Percentiles rank a stretch among this genome's conserved stretches.
Evolutionary conservation across 2,888 invertebrate species (phyloP).

Genomic region (Leptopilina drosophilae): DNA sequence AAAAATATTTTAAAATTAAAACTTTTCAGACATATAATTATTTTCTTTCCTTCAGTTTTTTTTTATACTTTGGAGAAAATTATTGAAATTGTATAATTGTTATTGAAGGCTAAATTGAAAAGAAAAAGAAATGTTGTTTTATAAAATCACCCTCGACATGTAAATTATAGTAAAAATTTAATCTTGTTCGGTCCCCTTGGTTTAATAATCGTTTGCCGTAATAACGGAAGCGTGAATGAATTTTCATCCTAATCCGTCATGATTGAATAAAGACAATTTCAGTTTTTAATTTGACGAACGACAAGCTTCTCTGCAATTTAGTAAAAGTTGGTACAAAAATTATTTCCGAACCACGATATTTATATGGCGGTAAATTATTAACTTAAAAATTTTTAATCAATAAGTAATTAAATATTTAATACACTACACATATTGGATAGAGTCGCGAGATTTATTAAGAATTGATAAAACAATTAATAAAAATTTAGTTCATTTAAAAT

Average conservation of each 20-base stretch:
- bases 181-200: neutral
- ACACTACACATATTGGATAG: no score
- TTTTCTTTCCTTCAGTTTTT: no score
- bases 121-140: neutral
- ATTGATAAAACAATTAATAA: no score
- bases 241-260: slow-evolving; percentile 14
- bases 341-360: no score
- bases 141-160: neutral
- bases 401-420: no score
- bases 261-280: slow-evolving; percentile 37
- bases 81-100: neutral
- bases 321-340: neutral
- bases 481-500: no score
- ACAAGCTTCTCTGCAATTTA: neutral
- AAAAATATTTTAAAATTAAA: no score
- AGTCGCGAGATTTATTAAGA: no score
- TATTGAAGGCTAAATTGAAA: neutral
- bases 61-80: neutral
- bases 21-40: no score
- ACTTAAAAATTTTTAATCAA: no score
- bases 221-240: slow-evolving; percentile 17
- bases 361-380: no score
- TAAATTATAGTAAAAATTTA: neutral
- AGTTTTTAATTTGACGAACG: slow-evolving; percentile 15
- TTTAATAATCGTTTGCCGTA: slow-evolving; percentile 24